phyloP scores from a whole-genome alignment of 2,888 invertebrate species.

The Scelioninae gen. 1 region DNA sequence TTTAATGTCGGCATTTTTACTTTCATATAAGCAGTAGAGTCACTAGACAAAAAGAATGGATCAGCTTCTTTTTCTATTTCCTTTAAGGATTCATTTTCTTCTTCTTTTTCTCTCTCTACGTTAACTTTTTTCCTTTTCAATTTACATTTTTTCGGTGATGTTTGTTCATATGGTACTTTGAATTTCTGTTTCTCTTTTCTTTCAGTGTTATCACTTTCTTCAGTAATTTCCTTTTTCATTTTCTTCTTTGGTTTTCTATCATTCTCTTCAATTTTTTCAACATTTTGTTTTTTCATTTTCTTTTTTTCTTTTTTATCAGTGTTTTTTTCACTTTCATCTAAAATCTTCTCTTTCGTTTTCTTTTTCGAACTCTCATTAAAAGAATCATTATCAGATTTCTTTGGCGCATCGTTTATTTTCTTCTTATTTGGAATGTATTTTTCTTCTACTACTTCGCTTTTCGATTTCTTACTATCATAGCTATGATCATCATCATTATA shows the following conservation, averaged over 20 bases:
- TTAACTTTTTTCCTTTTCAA: background rate
- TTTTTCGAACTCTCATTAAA: background rate
- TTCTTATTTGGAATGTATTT: conserved; percentile 2
- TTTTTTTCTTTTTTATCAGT: background rate
- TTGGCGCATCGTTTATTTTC: too few species aligned
- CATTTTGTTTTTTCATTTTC: background rate
- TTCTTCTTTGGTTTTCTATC: background rate
- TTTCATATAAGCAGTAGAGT: conserved; percentile 75
- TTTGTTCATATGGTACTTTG: conserved; percentile 4
- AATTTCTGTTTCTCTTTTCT: background rate
- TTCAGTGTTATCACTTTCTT: conserved; percentile 10
- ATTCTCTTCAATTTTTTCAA: conserved; percentile 10
- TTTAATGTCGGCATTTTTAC: conserved; percentile 71
- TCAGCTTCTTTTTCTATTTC: conserved; percentile 74
- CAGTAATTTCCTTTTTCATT: background rate
- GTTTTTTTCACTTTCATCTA: background rate
- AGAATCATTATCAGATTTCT: too few species aligned
- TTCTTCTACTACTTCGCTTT: background rate
- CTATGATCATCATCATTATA: conserved; percentile 21
- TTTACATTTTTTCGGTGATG: conserved; percentile 27
- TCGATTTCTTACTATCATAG: background rate
- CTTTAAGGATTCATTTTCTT: conserved; percentile 51
- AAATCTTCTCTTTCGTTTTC: conserved; percentile 12
- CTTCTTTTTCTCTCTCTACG: conserved; percentile 64
- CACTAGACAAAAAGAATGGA: conserved; percentile 77